Evolutionary conservation across 2,797 vertebrate species (phyloP).

Genomic region (Hydrocynus forskahlii): DNA sequence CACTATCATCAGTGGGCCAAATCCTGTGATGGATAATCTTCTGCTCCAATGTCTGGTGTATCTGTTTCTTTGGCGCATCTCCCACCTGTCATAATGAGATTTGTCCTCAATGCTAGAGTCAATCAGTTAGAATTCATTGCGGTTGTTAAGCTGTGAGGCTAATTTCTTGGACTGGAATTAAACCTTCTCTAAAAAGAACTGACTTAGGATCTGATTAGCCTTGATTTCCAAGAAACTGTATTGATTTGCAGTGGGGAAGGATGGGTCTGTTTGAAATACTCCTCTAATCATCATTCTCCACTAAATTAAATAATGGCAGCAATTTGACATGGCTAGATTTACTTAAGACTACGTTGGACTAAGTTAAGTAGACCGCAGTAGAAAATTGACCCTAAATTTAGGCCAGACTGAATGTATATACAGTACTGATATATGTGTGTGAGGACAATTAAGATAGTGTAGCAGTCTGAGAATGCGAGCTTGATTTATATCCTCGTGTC

Average conservation of each 20-base stretch:
- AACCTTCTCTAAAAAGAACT: constrained; percentile 3
- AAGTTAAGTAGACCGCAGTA: background rate
- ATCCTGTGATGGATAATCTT: constrained; percentile 33
- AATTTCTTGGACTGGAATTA: background rate
- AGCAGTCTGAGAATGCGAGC: constrained; percentile 24
- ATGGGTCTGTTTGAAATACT: background rate
- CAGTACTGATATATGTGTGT: background rate
- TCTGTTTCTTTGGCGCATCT: constrained; percentile 10
- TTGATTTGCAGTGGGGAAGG: background rate
- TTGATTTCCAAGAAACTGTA: background rate
- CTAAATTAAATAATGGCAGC: too few relatives aligned
- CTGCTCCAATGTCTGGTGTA: constrained; percentile 13
- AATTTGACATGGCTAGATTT: too few relatives aligned
- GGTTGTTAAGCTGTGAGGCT: constrained; percentile 8
- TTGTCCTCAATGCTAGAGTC: constrained; percentile 20
- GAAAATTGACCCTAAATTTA: background rate
- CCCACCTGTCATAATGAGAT: background rate
- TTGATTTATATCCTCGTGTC: constrained; percentile 48
- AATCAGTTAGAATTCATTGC: background rate
- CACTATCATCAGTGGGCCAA: constrained; percentile 17
- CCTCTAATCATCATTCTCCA: too few relatives aligned
- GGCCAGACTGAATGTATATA: background rate
- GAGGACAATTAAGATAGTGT: background rate
- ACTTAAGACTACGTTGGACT: background rate
- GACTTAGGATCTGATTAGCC: background rate